phyloP scores from a whole-genome alignment of 2,113 vertebrate genomes.

The Zosterops borbonicus region DNA sequence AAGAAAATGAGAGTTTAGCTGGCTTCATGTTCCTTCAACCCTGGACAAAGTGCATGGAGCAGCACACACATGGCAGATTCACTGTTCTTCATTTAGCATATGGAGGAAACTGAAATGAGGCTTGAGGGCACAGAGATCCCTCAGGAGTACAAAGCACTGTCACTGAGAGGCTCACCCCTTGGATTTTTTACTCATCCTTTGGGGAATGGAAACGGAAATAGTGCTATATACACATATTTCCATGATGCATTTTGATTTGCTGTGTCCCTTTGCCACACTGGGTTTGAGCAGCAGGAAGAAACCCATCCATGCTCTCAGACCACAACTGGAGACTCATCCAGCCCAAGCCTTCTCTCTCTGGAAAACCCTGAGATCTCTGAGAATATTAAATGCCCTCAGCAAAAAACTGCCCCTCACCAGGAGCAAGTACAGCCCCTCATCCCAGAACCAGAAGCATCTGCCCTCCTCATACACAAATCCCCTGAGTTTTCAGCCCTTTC shows the following conservation, averaged over 20 bases:
- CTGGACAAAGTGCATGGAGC: not conserved
- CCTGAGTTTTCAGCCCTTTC: not conserved
- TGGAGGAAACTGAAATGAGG: not conserved
- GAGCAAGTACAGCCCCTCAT: not conserved
- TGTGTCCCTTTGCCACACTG: not conserved
- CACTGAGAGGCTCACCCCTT: not conserved
- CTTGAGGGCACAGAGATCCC: not conserved
- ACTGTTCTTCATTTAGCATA: not conserved
- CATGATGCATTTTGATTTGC: not conserved
- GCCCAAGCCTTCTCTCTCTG: not conserved
- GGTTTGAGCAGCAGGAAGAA: not conserved
- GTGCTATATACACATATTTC: not conserved
- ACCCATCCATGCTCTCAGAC: accelerated
- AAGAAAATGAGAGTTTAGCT: not conserved
- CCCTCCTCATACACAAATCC: not conserved
- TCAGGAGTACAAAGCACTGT: not conserved
- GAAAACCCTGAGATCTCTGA: not conserved
- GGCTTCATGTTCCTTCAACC: not conserved
- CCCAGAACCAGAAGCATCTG: not conserved
- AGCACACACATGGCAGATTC: accelerated
- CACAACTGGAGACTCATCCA: not conserved
- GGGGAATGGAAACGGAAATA: not conserved
- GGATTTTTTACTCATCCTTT: not conserved
- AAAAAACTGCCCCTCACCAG: not conserved
- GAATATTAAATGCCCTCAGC: not conserved